Evolutionary conservation across 2,113 vertebrate species (phyloP).

Genomic region (Nesoenas mayeri): DNA sequence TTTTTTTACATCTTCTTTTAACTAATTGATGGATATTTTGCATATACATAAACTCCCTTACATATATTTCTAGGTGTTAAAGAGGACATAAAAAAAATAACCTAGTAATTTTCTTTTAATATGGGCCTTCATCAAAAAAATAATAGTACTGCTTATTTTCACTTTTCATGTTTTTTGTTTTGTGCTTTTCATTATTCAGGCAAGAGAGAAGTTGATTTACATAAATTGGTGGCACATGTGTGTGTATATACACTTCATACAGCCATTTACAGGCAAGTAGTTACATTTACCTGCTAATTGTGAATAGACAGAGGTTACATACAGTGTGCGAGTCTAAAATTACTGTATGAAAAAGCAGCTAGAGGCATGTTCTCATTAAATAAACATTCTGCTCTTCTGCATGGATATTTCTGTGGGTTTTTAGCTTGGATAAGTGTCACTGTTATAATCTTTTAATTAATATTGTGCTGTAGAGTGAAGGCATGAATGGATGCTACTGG

Average conservation of each 20-base stretch:
- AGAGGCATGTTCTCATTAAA: slow-evolving; percentile 52
- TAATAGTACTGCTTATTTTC: neutral
- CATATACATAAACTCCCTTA: neutral
- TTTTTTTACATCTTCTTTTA: neutral
- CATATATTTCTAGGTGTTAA: neutral
- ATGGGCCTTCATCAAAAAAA: neutral
- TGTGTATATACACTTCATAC: slow-evolving; percentile 5
- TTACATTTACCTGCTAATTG: slow-evolving; percentile 51
- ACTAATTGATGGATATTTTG: neutral
- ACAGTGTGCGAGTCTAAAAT: slow-evolving; percentile 30
- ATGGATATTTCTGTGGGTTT: slow-evolving; percentile 33
- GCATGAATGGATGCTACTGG: slow-evolving; percentile 74
- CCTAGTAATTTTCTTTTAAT: neutral
- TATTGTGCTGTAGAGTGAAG: slow-evolving; percentile 67
- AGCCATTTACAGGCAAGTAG: slow-evolving; percentile 30
- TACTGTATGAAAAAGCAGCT: slow-evolving; percentile 50
- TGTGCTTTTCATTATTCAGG: neutral
- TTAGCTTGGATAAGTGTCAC: slow-evolving; percentile 60
- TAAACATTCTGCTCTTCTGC: slow-evolving; percentile 29
- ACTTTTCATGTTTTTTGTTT: neutral
- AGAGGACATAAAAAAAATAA: neutral
- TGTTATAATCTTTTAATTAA: slow-evolving; percentile 78
- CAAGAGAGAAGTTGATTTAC: neutral
- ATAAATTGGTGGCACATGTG: slow-evolving; percentile 18
- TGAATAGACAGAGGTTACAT: slow-evolving; percentile 48